Base-by-base conservation (phyloP, 1,140 invertebrate genomes). In the Helicorthomorpha holstii region DNA sequence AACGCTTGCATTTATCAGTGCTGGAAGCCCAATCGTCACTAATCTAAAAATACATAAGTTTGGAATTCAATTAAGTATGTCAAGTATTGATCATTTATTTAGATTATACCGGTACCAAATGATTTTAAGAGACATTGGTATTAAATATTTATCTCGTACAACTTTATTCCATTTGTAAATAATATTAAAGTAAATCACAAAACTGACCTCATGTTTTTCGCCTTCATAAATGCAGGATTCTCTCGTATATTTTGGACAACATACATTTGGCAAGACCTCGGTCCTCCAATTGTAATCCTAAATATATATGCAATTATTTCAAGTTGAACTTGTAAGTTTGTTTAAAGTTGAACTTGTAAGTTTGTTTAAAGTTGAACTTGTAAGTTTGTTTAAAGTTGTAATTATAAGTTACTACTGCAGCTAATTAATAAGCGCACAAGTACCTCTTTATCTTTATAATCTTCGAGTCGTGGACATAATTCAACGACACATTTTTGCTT, bases 11-110 rank as follows among this genome's bases (percentile, higher is more conserved):
- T 3, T 26, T 27, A 27, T 57, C 50, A 25, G 48, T 47, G 0
- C 52, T 49, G 1, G 54, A 55, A 3, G 53, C 44, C 56, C 53
- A 55, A 44, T 52, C 43, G n/a, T 50, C 25, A 16, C 48, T 53
- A 43, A 50, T 50, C 56, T 57, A 16, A 7, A 34, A 34, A 34
- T 7, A 34, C 29, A 34, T 7, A 7, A 7, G 29, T 34, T n/a
- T n/a, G n/a, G 16, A 34, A 34, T 7, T 34, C 29, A 34, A 34
- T 7, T 34, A 7, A 7, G 29, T 7, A 7, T 7, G 7, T 34
- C 16, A 16, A 34, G 29, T 34, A 7, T 7, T 34, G 29, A 34
- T n/a, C n/a, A n/a, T n/a, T n/a, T n/a, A n/a, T n/a, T n/a, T n/a
- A n/a, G n/a, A n/a, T n/a, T n/a, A n/a, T n/a, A n/a, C n/a, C n/a